Evolutionary conservation across 2,113 vertebrate species (phyloP).

Genomic region (Dryoscopus gambensis): DNA sequence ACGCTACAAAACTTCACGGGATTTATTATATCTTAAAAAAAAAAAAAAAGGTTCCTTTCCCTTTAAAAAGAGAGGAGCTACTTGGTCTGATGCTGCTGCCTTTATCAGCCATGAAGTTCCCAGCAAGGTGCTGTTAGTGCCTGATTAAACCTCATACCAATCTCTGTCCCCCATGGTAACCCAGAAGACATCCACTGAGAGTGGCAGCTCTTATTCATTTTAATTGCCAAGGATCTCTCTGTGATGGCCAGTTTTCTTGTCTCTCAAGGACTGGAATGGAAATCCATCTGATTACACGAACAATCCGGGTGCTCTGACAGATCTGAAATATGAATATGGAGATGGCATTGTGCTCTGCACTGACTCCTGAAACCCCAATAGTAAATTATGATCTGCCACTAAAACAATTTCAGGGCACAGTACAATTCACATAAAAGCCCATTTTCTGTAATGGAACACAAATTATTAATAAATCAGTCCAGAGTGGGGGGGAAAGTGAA

Average conservation of each 20-base stretch:
- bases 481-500: not conserved
- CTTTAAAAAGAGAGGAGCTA: slow-evolving; percentile 74
- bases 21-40: slow-evolving; percentile 59
- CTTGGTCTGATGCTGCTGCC: slow-evolving; percentile 66
- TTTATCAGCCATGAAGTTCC: slow-evolving; percentile 78
- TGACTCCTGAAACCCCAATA: slow-evolving; percentile 56
- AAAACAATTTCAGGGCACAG: slow-evolving; percentile 59
- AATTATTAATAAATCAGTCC: slow-evolving; percentile 70
- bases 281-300: slow-evolving; percentile 70
- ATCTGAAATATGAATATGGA: slow-evolving; percentile 78
- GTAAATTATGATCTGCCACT: slow-evolving; percentile 59
- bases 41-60: slow-evolving; percentile 59
- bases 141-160: slow-evolving; percentile 79
- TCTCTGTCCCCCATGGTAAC: slow-evolving; percentile 72
- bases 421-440: slow-evolving; percentile 40
- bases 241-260: slow-evolving; percentile 70
- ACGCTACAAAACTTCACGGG: slow-evolving; percentile 34
- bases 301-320: slow-evolving; percentile 68
- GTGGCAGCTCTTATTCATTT: slow-evolving; percentile 68
- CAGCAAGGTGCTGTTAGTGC: slow-evolving; percentile 79
- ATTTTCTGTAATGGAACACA: slow-evolving; percentile 50
- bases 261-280: slow-evolving; percentile 70
- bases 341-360: slow-evolving; percentile 64
- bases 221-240: slow-evolving; percentile 74
- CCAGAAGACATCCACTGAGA: slow-evolving; percentile 76